Evolutionary conservation across 2,888 invertebrate genomes (phyloP), one percentile per base, ranked within the genome.

Genomic region (Clivina fossor): DNA sequence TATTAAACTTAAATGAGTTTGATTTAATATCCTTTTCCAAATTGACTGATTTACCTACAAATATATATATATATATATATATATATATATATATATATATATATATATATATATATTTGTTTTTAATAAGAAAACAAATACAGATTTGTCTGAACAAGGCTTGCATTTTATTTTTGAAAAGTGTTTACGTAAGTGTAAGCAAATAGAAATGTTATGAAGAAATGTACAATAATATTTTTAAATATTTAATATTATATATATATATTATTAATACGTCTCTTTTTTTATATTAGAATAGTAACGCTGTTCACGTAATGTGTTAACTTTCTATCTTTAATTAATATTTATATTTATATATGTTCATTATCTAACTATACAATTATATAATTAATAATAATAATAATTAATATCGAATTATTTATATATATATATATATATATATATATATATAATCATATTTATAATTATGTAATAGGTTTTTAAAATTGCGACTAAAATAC

Each of bases 241-340:
- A n/a, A n/a, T n/a, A n/a, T n/a, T n/a, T n/a, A n/a, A n/a, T n/a
- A n/a, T n/a, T n/a, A n/a, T n/a, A n/a, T n/a, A n/a, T n/a, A n/a
- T n/a, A n/a, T n/a, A n/a, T n/a, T n/a, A n/a, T n/a, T n/a, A 43
- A 44, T 44, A 38, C 22, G 43, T 53, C 38, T 53, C 28, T 35
- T 37, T 53, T 43, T 33, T 43, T 40, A 40, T 43, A 53, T 53
- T 53, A 53, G 53, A 53, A 53, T 53, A 53, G 44, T 32, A 53
- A 53, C 53, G 53, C 53, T 44, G 53, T 44, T 35, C 44, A 43
- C 35, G 18, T 43, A 50, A 53, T 53, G 53, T 53, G 50, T 40
- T 50, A 5, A 38, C 32, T 47, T 20, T 47, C 35, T 47, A 47
- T 33, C 47, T 47, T 38, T 15, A 44, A 20, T 20, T 35, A 47